phyloP scores from a whole-genome alignment of 1,140 invertebrate genomes.

The Rhizoglyphus robini region DNA sequence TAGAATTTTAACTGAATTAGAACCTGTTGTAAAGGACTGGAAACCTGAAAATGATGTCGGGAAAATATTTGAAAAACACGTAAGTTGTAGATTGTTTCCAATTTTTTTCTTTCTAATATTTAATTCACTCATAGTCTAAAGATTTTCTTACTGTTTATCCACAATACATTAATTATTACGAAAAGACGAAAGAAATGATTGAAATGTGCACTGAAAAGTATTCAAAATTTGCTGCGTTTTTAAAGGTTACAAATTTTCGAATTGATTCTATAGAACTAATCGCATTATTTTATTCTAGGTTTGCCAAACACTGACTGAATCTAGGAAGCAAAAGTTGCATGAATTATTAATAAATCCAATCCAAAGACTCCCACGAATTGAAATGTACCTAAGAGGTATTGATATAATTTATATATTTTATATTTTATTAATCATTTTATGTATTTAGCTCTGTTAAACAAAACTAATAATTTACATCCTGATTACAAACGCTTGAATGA shows the following conservation, averaged over 20 bases:
- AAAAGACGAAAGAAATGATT: slow-evolving; percentile 86
- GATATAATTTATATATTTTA: slow-evolving; percentile 21
- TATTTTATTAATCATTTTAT: slow-evolving; percentile 6
- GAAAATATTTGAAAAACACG: slow-evolving; percentile 68
- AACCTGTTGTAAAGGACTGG: slow-evolving; percentile 54
- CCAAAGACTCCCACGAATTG: slow-evolving; percentile 86
- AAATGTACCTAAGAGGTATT: slow-evolving; percentile 76
- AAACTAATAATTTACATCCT: slow-evolving; percentile 9
- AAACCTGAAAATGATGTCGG: slow-evolving; percentile 70
- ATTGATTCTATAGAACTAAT: not conserved
- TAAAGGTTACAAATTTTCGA: slow-evolving; percentile 55
- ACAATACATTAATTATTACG: slow-evolving; percentile 93
- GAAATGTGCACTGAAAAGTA: slow-evolving; percentile 74
- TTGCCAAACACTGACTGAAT: slow-evolving; percentile 56
- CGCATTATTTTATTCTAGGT: slow-evolving; percentile 21
- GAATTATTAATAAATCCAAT: slow-evolving; percentile 91
- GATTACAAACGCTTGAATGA: slow-evolving; percentile 15
- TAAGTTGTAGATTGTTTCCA: slow-evolving; percentile 32
- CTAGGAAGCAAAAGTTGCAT: slow-evolving; percentile 79
- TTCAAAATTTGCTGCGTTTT: slow-evolving; percentile 88
- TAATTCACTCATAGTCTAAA: slow-evolving; percentile 33
- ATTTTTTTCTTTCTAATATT: slow-evolving; percentile 2
- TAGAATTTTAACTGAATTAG: slow-evolving; percentile 63
- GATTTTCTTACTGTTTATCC: slow-evolving; percentile 82
- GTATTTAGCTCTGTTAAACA: slow-evolving; percentile 14